Percentiles rank a stretch among this genome's conserved stretches.
phyloP scores from a whole-genome alignment of 2,113 vertebrate genomes.

The Cyprinus carpio region DNA sequence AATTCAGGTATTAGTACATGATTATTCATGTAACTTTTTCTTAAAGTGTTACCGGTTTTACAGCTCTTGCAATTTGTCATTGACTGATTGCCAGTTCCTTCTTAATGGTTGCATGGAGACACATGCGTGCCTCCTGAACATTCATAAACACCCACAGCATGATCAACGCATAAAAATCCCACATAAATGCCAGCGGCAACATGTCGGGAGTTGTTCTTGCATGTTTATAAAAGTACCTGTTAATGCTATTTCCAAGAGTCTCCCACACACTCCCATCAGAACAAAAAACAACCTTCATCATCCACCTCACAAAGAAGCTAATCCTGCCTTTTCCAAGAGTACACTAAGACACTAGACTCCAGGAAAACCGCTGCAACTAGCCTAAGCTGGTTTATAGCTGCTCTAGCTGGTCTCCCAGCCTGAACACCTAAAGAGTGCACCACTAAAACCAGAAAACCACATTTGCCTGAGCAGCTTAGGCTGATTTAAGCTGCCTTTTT shows the following conservation, averaged over 20 bases:
- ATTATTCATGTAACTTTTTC: background rate
- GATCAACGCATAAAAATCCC: background rate
- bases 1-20: background rate
- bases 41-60: background rate
- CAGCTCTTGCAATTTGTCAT: background rate
- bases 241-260: constrained; percentile 4
- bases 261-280: background rate
- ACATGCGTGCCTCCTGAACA: background rate
- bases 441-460: background rate
- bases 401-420: background rate
- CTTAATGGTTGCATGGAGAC: background rate
- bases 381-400: background rate
- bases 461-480: background rate
- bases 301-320: constrained; percentile 6
- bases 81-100: background rate
- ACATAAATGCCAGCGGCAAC: constrained; percentile 20
- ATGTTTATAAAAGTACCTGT: constrained; percentile 17
- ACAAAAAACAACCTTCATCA: constrained; percentile 29
- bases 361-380: constrained; percentile 8
- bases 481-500: background rate
- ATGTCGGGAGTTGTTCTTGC: constrained; percentile 42
- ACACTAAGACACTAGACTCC: background rate
- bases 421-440: background rate
- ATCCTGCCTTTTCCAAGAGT: constrained; percentile 2
- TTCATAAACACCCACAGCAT: constrained; percentile 7